Conservation (phyloP, 2,113 vertebrate species). For the Dipodomys ordii region DNA sequence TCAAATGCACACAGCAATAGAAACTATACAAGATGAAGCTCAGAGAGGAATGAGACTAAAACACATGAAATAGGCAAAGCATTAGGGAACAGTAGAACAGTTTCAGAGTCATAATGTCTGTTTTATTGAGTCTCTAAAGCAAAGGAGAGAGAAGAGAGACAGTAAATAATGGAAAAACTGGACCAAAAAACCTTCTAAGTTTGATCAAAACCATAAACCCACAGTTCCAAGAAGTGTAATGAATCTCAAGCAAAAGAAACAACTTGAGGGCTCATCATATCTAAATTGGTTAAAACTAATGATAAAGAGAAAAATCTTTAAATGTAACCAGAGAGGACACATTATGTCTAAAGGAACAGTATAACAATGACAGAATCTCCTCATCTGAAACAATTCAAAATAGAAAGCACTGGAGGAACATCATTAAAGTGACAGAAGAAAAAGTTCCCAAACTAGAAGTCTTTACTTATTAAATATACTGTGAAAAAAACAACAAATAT, state of each 20-base stretch:
- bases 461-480: background rate
- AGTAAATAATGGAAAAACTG: background rate
- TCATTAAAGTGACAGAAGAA: slow-evolving; percentile 8
- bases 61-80: background rate
- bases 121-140: background rate
- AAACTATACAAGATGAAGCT: slow-evolving; percentile 9
- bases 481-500: background rate
- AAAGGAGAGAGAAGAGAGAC: background rate
- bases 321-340: background rate
- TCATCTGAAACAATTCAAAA: slow-evolving; percentile 7
- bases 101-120: background rate
- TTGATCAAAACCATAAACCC: slow-evolving; percentile 23
- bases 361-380: background rate
- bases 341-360: background rate
- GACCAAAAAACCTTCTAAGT: background rate
- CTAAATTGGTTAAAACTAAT: slow-evolving; percentile 1
- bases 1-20: background rate
- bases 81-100: background rate
- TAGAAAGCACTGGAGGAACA: background rate
- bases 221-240: background rate
- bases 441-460: background rate
- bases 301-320: background rate
- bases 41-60: background rate
- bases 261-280: background rate
- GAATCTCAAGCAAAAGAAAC: slow-evolving; percentile 3